Base-by-base conservation (phyloP, 2,113 vertebrate species). In the Tupaia chinensis region DNA sequence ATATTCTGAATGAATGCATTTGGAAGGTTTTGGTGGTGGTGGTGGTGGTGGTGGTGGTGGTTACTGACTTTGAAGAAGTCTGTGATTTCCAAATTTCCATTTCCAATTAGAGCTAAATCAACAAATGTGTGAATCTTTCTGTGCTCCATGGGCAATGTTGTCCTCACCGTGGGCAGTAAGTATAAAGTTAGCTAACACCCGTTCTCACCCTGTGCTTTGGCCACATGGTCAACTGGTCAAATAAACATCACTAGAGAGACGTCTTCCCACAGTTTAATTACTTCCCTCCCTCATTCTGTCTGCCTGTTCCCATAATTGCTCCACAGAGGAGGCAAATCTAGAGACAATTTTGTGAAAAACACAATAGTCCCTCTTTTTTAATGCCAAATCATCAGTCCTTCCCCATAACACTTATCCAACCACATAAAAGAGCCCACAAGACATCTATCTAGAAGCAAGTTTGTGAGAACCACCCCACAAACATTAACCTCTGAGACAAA, bases 31-130 rank as follows among this genome's bases (percentile, higher is more conserved):
- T 44, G 3, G 44, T 44, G 44, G 0, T 56, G 95, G 95, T 61
- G 60, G 25, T 80, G 10, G 56, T 83, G 11, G 53, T 44, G 44
- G 0, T 61, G 60, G 25, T 80, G 10, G 56, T 83, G 11, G 53
- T 85, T 76, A 72, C 89, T 89, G 54, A 89, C 29, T 80, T 87
- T 87, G 19, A 61, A 93, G 22, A 97, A 89, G 29, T 5, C 53
- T 91, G 34, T 74, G 23, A 65, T 78, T 97, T 80, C 83, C 80
- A 60, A 84, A 85, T 91, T 78, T 95, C 68, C 20, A 54, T 70
- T 92, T 85, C 68, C 69, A 78, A 0, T 12, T 53, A 58, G 44
- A 29, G 25, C 29, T 34, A 10, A 79, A 70, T 14, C 54, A 87
- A 63, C 73, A 78, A 84, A 32, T 53, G 14, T 34, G 20, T 34